Evolutionary conservation across 2,797 vertebrate genomes (phyloP).

Genomic region (Pseudotriccus pelzelni): DNA sequence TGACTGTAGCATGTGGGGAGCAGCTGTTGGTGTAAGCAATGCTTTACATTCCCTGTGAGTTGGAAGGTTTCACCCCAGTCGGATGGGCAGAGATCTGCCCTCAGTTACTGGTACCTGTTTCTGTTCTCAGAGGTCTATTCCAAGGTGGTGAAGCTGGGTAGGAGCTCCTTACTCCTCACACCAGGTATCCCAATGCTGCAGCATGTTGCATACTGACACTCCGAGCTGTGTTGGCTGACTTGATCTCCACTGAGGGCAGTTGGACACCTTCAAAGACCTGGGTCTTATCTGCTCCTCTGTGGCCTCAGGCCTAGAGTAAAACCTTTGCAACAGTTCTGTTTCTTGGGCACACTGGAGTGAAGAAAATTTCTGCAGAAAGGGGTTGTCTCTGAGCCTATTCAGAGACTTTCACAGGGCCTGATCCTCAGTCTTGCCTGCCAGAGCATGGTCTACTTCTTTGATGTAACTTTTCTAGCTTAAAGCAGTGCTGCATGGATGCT

Average conservation of each 20-base stretch:
- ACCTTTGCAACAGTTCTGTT: background rate
- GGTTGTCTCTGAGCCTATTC: background rate
- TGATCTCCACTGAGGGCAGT: background rate
- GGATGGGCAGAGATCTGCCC: background rate
- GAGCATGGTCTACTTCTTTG: background rate
- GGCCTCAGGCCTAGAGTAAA: background rate
- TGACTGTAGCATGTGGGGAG: background rate
- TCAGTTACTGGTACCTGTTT: background rate
- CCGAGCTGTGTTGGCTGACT: background rate
- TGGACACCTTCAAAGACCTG: background rate
- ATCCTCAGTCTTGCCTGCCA: background rate
- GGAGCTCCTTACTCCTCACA: background rate
- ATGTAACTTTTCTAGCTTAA: background rate
- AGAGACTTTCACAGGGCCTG: background rate
- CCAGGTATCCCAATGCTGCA: background rate
- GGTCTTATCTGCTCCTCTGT: background rate
- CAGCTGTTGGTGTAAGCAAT: background rate
- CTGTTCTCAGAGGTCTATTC: background rate
- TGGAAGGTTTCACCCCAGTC: background rate
- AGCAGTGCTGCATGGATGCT: background rate
- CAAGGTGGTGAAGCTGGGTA: background rate
- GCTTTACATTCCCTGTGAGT: background rate
- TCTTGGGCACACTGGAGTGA: rapidly evolving
- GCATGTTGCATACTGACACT: background rate
- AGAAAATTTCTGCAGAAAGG: background rate